These are phyloP conservation scores for Amniataba percoides DNA, from an alignment of 2,797 vertebrate genomes.

Conservation along the genomic window DNA sequence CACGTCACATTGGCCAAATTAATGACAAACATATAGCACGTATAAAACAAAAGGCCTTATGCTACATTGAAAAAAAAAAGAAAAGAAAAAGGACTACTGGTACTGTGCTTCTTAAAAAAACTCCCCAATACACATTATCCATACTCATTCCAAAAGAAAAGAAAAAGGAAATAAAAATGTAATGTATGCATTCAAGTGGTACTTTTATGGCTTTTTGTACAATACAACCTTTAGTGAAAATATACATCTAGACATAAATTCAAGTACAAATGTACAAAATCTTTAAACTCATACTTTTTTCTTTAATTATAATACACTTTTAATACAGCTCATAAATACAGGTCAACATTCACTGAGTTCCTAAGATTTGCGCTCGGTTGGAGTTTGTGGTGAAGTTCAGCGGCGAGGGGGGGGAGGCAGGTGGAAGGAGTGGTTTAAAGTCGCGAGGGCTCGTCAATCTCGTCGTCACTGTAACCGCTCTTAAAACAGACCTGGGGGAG, in stretches of 20 bases:
- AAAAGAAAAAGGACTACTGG: slow-evolving; percentile 79
- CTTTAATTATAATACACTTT: slow-evolving; percentile 92
- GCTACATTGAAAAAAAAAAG: slow-evolving; percentile 79
- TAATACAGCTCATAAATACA: slow-evolving; percentile 91
- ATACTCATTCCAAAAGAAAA: slow-evolving; percentile 82
- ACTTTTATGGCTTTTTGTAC: slow-evolving; percentile 91
- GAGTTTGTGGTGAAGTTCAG: slow-evolving; percentile 82
- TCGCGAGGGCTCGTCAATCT: slow-evolving; percentile 85
- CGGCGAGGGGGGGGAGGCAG: slow-evolving; percentile 53
- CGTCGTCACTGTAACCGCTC: slow-evolving; percentile 88
- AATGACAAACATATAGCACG: slow-evolving; percentile 74
- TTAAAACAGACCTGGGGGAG: slow-evolving; percentile 90
- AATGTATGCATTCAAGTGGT: slow-evolving; percentile 91
- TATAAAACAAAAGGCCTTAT: slow-evolving; percentile 71
- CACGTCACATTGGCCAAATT: slow-evolving; percentile 67
- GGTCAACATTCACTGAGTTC: slow-evolving; percentile 87
- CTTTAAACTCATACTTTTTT: slow-evolving; percentile 91
- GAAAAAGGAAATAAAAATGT: slow-evolving; percentile 79
- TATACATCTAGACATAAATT: slow-evolving; percentile 92
- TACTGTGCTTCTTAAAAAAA: slow-evolving; percentile 86
- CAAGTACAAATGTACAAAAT: slow-evolving; percentile 97
- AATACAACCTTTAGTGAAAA: slow-evolving; percentile 93
- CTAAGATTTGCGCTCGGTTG: slow-evolving; percentile 83
- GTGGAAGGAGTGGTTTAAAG: slow-evolving; percentile 87
- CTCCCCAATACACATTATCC: slow-evolving; percentile 81